Percentiles rank a stretch among this genome's conserved stretches.
Evolutionary conservation across 1,140 invertebrate genomes (phyloP).

Genomic region (Meloidogyne floridensis): DNA sequence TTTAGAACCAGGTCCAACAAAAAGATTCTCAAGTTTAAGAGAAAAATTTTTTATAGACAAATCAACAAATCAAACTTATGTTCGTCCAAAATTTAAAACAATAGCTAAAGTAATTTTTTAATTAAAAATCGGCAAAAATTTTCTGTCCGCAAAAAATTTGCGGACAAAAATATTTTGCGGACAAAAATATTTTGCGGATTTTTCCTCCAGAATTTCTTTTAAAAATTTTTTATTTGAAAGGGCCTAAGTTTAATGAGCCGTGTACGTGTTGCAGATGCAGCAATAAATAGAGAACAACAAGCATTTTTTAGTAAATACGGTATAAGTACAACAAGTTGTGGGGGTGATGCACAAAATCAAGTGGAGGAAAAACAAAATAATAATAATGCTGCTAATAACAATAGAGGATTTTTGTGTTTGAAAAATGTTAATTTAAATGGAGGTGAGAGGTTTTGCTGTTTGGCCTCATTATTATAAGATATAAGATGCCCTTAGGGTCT

Average conservation of each 20-base stretch:
- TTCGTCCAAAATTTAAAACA: conserved; percentile 4
- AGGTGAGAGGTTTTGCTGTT: neutral
- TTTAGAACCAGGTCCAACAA: neutral
- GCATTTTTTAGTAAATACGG: conserved; percentile 50
- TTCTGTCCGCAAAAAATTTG: neutral
- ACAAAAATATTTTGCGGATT: neutral
- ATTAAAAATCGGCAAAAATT: neutral
- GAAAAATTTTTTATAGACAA: neutral
- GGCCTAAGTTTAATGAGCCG: conserved; percentile 33
- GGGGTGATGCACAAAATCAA: conserved; percentile 4
- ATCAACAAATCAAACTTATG: neutral
- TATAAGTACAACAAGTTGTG: conserved; percentile 33
- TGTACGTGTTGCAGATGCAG: conserved; percentile 28
- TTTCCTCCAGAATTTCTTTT: neutral
- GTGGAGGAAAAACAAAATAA: neutral
- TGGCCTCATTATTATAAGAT: too few species aligned
- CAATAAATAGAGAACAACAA: conserved; percentile 43
- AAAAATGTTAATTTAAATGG: neutral
- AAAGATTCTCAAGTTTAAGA: neutral
- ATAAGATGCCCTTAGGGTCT: too few species aligned
- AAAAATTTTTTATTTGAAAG: conserved; percentile 25
- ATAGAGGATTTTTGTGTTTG: neutral
- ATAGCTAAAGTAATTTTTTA: conserved; percentile 15
- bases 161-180: too few species aligned
- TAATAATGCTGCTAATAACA: neutral